phyloP scores from a whole-genome alignment of 92 coral and sea anemone species.

The Parazoanthus swiftii region DNA sequence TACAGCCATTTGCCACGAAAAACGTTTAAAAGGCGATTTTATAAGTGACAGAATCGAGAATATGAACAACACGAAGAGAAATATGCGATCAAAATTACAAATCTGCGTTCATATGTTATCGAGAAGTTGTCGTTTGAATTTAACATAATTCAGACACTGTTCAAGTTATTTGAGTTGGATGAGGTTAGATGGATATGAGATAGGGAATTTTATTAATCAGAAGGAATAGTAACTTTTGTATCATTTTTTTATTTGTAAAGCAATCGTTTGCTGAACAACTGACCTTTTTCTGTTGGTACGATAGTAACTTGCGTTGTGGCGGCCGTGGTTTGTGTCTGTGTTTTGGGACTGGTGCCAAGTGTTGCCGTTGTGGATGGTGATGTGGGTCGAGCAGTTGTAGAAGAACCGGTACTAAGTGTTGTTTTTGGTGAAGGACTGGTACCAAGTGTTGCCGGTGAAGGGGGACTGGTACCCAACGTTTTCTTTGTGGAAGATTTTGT shows the following conservation, averaged over 20 bases:
- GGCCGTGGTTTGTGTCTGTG: background rate
- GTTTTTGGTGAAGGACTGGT: background rate
- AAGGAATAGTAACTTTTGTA: too few relatives aligned
- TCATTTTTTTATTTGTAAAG: background rate
- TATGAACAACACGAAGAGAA: too few relatives aligned
- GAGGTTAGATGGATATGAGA: too few relatives aligned
- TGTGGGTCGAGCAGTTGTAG: background rate
- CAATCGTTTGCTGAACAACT: background rate
- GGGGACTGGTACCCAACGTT: background rate
- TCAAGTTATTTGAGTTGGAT: too few relatives aligned
- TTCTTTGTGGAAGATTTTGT: background rate
- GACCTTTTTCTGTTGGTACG: conserved; percentile 15
- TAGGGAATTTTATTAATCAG: too few relatives aligned
- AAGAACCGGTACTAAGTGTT: background rate
- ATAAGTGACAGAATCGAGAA: too few relatives aligned
- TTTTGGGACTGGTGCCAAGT: background rate
- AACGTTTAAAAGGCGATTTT: too few relatives aligned
- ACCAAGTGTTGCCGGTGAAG: background rate
- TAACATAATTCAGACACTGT: too few relatives aligned
- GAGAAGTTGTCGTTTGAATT: too few relatives aligned
- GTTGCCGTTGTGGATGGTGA: background rate
- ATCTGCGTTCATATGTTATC: too few relatives aligned
- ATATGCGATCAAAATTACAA: too few relatives aligned
- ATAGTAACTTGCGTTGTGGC: background rate
- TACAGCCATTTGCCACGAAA: too few relatives aligned